Evolutionary conservation across 2,888 invertebrate genomes (phyloP).

Genomic region (Caenorhabditis sinica): DNA sequence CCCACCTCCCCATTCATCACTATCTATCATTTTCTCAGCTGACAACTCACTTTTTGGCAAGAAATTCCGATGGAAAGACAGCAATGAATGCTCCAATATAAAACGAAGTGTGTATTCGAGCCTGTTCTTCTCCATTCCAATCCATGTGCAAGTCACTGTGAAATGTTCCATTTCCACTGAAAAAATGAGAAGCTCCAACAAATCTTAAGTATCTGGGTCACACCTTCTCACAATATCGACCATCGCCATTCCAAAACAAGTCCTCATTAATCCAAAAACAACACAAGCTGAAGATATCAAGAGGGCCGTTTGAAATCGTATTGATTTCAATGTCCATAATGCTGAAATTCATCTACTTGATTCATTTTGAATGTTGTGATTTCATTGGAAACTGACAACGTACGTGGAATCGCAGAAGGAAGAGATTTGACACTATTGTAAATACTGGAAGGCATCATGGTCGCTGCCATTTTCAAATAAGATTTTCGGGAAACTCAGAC

Average conservation of each 20-base stretch:
- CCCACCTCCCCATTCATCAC: not conserved
- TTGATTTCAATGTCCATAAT: conserved; percentile 76
- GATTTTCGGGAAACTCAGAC: not conserved
- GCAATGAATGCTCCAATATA: conserved; percentile 79
- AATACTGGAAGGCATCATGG: conserved; percentile 48
- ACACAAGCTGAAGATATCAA: conserved; percentile 73
- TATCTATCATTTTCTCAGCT: conserved; percentile 41
- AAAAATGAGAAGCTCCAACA: too few species aligned
- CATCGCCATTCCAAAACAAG: conserved; percentile 79
- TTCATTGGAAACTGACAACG: conserved; percentile 13
- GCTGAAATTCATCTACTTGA: conserved; percentile 69
- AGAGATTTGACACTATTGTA: conserved; percentile 49
- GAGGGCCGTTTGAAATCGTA: conserved; percentile 78
- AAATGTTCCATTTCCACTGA: conserved; percentile 38
- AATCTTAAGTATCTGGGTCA: not conserved
- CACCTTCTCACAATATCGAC: conserved; percentile 74
- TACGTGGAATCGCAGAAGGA: conserved; percentile 53
- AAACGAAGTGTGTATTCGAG: conserved; percentile 79
- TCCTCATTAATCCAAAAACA: conserved; percentile 74
- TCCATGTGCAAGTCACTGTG: conserved; percentile 65
- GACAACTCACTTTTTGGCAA: conserved; percentile 69
- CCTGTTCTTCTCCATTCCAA: conserved; percentile 77
- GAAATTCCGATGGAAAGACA: conserved; percentile 76
- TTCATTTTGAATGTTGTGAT: not conserved
- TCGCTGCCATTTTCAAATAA: conserved; percentile 30